Base-by-base conservation (phyloP, 2,797 vertebrate species). In the Paguma larvata region DNA sequence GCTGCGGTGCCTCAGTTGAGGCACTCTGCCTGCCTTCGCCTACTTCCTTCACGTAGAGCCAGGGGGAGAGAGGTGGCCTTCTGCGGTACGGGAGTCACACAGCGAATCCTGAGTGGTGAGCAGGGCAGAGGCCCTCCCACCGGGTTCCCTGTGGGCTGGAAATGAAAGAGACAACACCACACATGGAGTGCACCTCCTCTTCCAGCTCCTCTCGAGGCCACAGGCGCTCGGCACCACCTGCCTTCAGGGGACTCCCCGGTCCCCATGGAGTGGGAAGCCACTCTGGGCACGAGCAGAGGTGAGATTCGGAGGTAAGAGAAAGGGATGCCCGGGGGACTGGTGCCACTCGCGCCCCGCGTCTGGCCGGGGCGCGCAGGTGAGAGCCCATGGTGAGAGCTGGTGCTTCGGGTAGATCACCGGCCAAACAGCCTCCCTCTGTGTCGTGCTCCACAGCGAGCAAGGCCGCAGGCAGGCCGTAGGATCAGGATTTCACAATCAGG, bases 281-380 rank as follows among this genome's bases (percentile, higher is more conserved):
- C 11, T n/a, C 25, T 38, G n/a, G 63, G 25, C 41, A 44, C 15
- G 4, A 48, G 67, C 62, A 38, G 72, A 21, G 80, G 63, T 62
- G 63, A 27, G 38, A 4, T 4, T 14, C 8, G 15, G 46, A 0
- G 23, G 32, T 19, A 30, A 79, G 48, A 87, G 27, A 14, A 38
- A 18, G 56, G 15, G 19, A n/a, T 34, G 25, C 7, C 44, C 1
- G 2, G 30, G 44, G 32, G 32, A 63, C n/a, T 5, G 65, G 30
- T 2, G 2, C 59, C 5, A 0, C 25, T 56, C 19, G 0, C 0
- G 0, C 3, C 25, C 32, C 10, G 5, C 0, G 9, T n/a, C 51
- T 27, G 59, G 68, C 68, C 5, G 21, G 13, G 34, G 68, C 19
- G 21, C 25, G 19, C 67, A 19, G 53, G 41, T 25, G 70, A 44